Base-by-base conservation (phyloP, 2,888 invertebrate genomes). In the Malthinus seriepunctatus region DNA sequence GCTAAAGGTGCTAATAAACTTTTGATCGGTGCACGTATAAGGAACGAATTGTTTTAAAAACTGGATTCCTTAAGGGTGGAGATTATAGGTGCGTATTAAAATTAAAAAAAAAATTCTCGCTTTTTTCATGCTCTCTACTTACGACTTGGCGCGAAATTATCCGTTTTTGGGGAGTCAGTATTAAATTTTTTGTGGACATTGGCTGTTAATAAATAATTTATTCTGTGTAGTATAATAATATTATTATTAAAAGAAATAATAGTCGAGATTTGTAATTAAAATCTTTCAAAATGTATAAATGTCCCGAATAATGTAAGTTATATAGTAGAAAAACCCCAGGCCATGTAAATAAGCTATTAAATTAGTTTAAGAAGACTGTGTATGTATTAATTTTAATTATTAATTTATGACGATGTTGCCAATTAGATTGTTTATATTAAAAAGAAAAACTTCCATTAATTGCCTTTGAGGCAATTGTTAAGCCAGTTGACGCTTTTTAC, bases 281-380 rank as follows among this genome's bases (percentile, higher is more conserved):
- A 49, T 58, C 46, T 50, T 37, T 48, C 42, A 46, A 54, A 37
- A 50, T 54, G 39, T 51, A 35, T 58, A 49, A 49, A 58, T 51
- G 50, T 51, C 51, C 50, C 53, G 51, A 52, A 53, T 53, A 53
- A 49, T 47, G 42, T 46, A 34, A 33, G 9, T 15, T 32, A 35
- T 60, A 46, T 53, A 56, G 48, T 32, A 49, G 57, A 54, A 51
- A 57, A 61, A 56, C 61, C 56, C 57, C 56, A 57, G 53, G 57
- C 57, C 50, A 54, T 68, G 67, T 68, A 68, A 49, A 69, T 70
- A 69, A 42, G 65, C 61, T 67, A 64, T 63, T 67, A 62, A 61
- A 60, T 65, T 69, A 69, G 66, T 63, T 67, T 64, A 62, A 67
- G 66, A 69, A 65, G 71, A 71, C 67, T 68, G 69, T 71, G 69